Percentiles rank a stretch among this genome's conserved stretches.
phyloP scores from a whole-genome alignment of 2,113 vertebrate species.

The Trichomycterus rosablanca region DNA sequence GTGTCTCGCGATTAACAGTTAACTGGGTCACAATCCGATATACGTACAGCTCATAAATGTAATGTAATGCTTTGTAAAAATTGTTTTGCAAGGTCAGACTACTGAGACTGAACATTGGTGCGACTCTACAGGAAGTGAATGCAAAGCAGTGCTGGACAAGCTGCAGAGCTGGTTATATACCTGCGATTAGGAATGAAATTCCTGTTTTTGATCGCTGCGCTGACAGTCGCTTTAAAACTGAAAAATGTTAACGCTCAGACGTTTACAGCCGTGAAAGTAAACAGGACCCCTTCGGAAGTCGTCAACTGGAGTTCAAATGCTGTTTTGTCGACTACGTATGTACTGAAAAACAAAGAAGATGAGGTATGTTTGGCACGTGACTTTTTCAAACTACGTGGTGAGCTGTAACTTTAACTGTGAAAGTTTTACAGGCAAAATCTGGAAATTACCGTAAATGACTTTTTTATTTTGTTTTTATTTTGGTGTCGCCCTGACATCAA shows the following conservation, averaged over 20 bases:
- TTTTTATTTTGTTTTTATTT: background rate
- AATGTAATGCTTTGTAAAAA: too few species aligned
- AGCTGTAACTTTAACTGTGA: too few species aligned
- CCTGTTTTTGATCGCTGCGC: background rate
- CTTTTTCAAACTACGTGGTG: background rate
- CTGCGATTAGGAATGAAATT: background rate
- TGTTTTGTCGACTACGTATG: background rate
- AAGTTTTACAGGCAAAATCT: too few species aligned
- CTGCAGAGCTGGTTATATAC: background rate
- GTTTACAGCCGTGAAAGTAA: background rate
- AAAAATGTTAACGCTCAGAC: background rate
- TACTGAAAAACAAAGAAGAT: background rate
- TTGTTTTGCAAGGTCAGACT: too few species aligned
- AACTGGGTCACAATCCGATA: too few species aligned
- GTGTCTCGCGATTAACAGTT: too few species aligned
- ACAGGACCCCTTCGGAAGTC: background rate
- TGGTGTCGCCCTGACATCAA: too few species aligned
- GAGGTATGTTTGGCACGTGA: constrained; percentile 4
- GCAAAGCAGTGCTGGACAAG: background rate
- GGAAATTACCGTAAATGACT: too few species aligned
- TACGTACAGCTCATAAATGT: too few species aligned
- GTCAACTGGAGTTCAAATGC: background rate
- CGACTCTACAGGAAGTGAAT: constrained; percentile 32
- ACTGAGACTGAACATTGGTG: too few species aligned
- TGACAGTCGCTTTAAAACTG: background rate